phyloP scores from a whole-genome alignment of 2,888 invertebrate genomes.

The Biston betularia region DNA sequence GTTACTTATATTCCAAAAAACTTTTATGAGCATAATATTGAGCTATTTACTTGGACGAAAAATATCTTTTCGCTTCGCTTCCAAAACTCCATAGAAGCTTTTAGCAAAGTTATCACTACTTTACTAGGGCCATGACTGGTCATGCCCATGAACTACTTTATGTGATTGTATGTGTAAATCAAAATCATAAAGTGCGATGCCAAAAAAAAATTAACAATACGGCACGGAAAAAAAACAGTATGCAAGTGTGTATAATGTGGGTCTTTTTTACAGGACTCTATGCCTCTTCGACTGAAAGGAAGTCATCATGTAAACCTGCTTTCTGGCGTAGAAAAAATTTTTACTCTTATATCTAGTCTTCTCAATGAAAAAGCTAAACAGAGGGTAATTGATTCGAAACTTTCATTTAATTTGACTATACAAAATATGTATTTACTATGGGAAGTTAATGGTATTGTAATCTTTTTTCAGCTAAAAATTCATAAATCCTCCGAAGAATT shows the following conservation, averaged over 20 bases:
- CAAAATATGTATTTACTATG: neutral
- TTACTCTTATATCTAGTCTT: slow-evolving; percentile 83
- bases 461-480: slow-evolving; percentile 80
- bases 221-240: neutral
- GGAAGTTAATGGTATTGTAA: slow-evolving; percentile 5
- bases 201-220: no score
- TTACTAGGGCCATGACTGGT: no score
- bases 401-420: neutral
- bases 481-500: slow-evolving; percentile 85
- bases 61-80: no score
- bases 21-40: no score
- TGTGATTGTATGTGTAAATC: no score
- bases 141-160: no score
- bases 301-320: slow-evolving; percentile 86
- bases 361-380: slow-evolving; percentile 86
- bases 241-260: neutral
- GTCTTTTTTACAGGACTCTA: slow-evolving; percentile 80
- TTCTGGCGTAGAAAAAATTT: slow-evolving; percentile 84
- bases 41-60: no score
- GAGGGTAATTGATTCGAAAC: slow-evolving; percentile 70
- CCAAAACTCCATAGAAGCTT: no score
- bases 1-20: no score
- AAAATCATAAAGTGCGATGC: no score
- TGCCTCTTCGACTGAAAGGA: slow-evolving; percentile 87
- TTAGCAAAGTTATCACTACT: no score